Evolutionary conservation across 2,888 invertebrate genomes (phyloP), one percentile per base, ranked within the genome.

Genomic region (Drosophila bunnanda): DNA sequence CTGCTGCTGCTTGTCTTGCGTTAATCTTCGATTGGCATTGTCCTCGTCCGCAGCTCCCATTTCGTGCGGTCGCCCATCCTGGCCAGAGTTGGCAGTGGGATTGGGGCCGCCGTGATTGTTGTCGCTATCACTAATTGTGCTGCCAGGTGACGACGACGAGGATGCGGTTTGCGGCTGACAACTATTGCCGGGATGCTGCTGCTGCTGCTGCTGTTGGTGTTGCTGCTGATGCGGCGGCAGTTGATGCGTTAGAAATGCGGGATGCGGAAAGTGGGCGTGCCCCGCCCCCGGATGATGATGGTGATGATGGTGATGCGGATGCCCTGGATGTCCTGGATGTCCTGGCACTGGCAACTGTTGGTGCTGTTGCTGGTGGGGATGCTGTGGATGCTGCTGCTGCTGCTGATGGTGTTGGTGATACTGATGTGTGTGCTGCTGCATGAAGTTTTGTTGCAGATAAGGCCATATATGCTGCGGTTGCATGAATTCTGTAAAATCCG

Each of bases 401-500:
- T 61, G 67, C 25, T 78, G 88, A 34, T 86, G 88, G 62, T 82
- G 88, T 59, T 85, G 85, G 56, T 87, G 85, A 34, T 89, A 88
- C 66, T 89, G 80, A 58, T 85, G 88, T 54, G 86, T 58, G 73
- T 85, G 89, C 52, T 85, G 85, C 79, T 93, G 93, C 88, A 93
- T 92, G 84, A 93, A 93, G 88, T 92, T 93, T 83, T 93, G 93
- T 89, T 93, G 93, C 87, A 93, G 91, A 91, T 93, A 93, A 92
- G 93, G 93, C 93, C 93, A 93, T 88, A 93, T 92, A 90, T 93
- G 92, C 91, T 93, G 93, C 79, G 93, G 93, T 91, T 92, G 93
- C 87, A 93, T 92, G 87, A 93, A 92, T 88, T 93, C 93, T 93
- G 87, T 32, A 59, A 38, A 36, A n/a, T 32, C 22, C 10, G 25